Percentiles rank a stretch among this genome's conserved stretches.
Evolutionary conservation across 2,888 invertebrate species (phyloP).

Genomic region (Disparrhopalites patrizii): DNA sequence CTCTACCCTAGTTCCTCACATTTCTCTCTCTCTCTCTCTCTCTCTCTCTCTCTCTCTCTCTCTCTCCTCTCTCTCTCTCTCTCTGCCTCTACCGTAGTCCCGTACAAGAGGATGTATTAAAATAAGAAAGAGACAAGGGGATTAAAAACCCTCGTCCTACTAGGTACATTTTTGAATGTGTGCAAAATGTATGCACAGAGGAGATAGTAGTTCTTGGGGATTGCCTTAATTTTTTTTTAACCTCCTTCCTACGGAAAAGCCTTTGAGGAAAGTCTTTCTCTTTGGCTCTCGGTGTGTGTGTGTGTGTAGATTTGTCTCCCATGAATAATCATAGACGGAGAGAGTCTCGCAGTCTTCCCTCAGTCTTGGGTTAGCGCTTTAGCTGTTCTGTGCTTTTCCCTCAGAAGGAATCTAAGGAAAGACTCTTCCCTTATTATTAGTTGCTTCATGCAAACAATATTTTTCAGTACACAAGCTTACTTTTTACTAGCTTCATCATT

Average conservation of each 20-base stretch:
- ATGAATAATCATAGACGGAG: background rate
- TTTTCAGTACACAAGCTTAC: too few species aligned
- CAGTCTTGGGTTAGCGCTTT: conserved; percentile 17
- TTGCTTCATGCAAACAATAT: too few species aligned
- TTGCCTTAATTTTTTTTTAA: too few species aligned
- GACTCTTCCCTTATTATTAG: too few species aligned
- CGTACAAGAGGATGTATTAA: too few species aligned
- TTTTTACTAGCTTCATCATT: too few species aligned
- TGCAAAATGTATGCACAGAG: background rate
- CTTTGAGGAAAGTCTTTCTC: background rate
- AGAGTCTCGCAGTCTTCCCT: conserved; percentile 1
- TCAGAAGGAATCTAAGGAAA: background rate
- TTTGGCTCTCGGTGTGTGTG: background rate
- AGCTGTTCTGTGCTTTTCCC: background rate
- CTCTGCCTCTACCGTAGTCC: too few species aligned
- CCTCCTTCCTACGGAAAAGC: background rate
- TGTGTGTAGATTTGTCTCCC: background rate
- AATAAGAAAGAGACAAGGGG: too few species aligned
- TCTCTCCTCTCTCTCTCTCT: background rate
- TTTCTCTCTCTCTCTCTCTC: background rate
- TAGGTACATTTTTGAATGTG: background rate
- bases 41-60: background rate
- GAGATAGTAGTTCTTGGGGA: too few species aligned
- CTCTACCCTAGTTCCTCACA: background rate
- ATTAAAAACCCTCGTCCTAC: too few species aligned